Conservation (phyloP, 2,888 invertebrate species). For the Nymphalis urticae region DNA sequence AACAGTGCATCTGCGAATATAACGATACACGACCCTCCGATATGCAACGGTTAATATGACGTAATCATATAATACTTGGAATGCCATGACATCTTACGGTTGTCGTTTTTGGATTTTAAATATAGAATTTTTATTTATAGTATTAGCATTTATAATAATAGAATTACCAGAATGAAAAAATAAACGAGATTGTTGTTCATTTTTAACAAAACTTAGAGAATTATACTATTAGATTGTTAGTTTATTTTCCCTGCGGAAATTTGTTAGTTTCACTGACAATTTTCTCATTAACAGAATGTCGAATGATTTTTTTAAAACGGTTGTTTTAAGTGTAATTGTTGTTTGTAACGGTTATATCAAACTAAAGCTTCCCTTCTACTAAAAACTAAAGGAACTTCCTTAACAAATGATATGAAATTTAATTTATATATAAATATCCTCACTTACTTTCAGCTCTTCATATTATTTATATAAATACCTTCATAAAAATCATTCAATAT, state of each 20-base stretch:
- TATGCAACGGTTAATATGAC: conserved; percentile 28
- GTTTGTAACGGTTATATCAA: no score
- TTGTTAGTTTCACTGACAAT: background rate
- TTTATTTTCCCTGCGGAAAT: background rate
- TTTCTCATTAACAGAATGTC: background rate
- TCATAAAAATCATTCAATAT: no score
- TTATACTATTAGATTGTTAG: background rate
- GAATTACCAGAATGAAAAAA: no score
- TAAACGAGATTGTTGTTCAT: background rate
- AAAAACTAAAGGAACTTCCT: no score
- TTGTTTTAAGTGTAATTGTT: no score
- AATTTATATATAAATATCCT: no score
- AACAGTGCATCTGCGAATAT: conserved; percentile 68
- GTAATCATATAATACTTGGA: conserved; percentile 14
- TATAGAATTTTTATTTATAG: no score
- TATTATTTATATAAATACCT: no score
- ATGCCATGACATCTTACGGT: background rate
- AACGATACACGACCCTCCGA: conserved; percentile 37
- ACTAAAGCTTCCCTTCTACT: no score
- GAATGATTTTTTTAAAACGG: background rate
- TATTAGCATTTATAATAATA: no score
- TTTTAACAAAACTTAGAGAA: background rate
- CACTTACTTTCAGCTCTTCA: no score
- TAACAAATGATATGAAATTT: no score
- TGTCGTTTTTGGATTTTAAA: background rate